phyloP scores from a whole-genome alignment of 2,113 vertebrate genomes.

The Nothocercus nigrocapillus region DNA sequence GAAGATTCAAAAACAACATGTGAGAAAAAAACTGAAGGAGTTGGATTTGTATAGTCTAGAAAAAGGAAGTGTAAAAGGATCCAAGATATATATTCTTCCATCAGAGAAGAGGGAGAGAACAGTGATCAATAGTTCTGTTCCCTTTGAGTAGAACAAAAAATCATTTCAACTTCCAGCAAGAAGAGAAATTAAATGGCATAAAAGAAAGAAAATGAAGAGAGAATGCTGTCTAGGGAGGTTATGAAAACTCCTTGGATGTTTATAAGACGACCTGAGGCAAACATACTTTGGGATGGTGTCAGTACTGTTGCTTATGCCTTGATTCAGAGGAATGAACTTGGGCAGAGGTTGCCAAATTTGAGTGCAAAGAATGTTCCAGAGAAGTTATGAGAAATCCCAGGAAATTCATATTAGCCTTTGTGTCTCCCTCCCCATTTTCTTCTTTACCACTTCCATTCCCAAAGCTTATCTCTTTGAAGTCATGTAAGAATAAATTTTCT shows the following conservation, averaged over 20 bases:
- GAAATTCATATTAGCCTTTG: not conserved
- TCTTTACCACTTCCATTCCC: not conserved
- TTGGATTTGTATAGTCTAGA: constrained; percentile 6
- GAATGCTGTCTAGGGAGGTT: constrained; percentile 24
- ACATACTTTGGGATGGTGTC: not conserved
- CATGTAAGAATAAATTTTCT: not conserved
- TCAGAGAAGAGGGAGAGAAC: not conserved
- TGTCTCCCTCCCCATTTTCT: not conserved
- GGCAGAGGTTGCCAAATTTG: not conserved
- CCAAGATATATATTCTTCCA: not conserved
- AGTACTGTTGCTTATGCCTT: not conserved
- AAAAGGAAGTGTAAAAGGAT: constrained; percentile 18
- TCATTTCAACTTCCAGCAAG: constrained; percentile 10
- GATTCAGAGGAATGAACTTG: not conserved
- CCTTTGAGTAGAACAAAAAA: constrained; percentile 21
- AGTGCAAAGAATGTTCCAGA: not conserved
- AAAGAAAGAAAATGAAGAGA: constrained; percentile 21
- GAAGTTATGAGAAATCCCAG: not conserved
- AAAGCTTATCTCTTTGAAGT: not conserved
- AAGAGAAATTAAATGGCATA: constrained; percentile 41
- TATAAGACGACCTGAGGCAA: constrained; percentile 34
- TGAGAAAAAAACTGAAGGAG: not conserved
- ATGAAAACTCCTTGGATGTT: constrained; percentile 25
- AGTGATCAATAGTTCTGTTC: constrained; percentile 40
- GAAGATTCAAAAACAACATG: not conserved